Evolutionary conservation across 2,888 invertebrate genomes (phyloP).

Genomic region (Hirtodrosophila alboralis): DNA sequence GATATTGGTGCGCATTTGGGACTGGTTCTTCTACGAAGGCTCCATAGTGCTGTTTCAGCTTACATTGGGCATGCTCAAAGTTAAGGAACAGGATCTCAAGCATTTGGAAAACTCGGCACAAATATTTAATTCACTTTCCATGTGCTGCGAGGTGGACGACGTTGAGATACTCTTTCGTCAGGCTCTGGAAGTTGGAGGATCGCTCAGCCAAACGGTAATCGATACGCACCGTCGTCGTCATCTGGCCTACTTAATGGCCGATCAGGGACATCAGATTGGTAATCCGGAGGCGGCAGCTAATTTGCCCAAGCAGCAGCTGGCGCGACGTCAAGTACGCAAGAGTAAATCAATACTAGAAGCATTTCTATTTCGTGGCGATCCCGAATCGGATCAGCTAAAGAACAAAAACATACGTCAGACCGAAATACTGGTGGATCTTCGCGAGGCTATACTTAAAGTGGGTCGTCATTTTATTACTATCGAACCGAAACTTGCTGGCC

Average conservation of each 20-base stretch:
- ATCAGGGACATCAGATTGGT: conserved; percentile 95
- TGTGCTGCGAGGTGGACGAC: conserved; percentile 97
- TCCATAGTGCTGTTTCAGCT: conserved; percentile 97
- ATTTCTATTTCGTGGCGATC: conserved; percentile 91
- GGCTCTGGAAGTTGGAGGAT: conserved; percentile 90
- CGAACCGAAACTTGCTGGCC: conserved; percentile 93
- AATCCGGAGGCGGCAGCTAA: conserved; percentile 95
- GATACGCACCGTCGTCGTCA: conserved; percentile 96
- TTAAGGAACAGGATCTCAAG: conserved; percentile 92
- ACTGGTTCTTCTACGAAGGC: conserved; percentile 98
- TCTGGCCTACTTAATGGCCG: conserved; percentile 97
- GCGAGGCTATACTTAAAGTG: conserved; percentile 97
- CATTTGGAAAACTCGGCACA: conserved; percentile 97
- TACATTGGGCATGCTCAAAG: conserved; percentile 96
- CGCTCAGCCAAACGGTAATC: conserved; percentile 89
- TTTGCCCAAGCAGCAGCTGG: conserved; percentile 96
- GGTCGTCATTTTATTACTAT: conserved; percentile 97
- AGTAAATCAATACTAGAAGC: conserved; percentile 95
- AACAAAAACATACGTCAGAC: conserved; percentile 99
- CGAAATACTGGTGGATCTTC: conserved; percentile 98
- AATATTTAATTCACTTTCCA: conserved; percentile 98
- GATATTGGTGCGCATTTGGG: conserved; percentile 96
- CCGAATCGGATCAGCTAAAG: conserved; percentile 91
- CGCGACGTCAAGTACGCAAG: conserved; percentile 94
- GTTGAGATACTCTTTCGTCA: conserved; percentile 91